Conservation (phyloP, 1,140 invertebrate genomes). For the Drosophila quadrilineata region DNA sequence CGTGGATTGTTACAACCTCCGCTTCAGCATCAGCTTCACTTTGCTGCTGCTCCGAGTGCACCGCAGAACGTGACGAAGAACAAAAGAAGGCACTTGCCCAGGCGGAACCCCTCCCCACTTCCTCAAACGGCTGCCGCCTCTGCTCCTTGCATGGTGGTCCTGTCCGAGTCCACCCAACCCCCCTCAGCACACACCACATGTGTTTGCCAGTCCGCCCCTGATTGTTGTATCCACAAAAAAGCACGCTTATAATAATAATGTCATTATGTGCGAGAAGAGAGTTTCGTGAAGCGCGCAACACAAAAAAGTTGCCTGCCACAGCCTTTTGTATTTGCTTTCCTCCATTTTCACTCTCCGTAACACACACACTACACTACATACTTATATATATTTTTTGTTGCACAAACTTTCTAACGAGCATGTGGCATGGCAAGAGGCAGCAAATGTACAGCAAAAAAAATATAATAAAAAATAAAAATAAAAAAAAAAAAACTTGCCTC, state of each 20-base stretch:
- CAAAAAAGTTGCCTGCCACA: conserved; percentile 33
- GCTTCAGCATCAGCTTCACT: conserved; percentile 22
- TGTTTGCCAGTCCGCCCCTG: conserved; percentile 41
- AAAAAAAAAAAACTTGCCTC: conserved; percentile 9
- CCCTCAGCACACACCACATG: conserved; percentile 16
- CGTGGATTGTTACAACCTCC: conserved; percentile 42
- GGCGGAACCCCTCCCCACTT: conserved; percentile 6
- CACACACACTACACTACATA: too few species aligned
- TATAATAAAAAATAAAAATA: too few species aligned
- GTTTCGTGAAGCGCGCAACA: conserved; percentile 16
- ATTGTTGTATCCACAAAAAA: conserved; percentile 80
- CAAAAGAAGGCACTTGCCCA: conserved; percentile 81
- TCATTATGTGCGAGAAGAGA: conserved; percentile 70
- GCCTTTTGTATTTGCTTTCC: conserved; percentile 15
- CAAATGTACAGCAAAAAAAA: conserved; percentile 25
- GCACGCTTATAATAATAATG: conserved; percentile 79
- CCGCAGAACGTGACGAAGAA: conserved; percentile 81
- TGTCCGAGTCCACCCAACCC: conserved; percentile 1
- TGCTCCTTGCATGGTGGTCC: conserved; percentile 9
- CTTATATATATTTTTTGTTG: conserved; percentile 12
- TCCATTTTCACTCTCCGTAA: conserved; percentile 10
- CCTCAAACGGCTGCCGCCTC: neutral
- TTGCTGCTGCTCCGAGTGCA: conserved; percentile 36
- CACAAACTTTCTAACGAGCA: conserved; percentile 67
- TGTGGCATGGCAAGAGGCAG: conserved; percentile 7